Percentiles rank a stretch among this genome's conserved stretches.
Conservation (phyloP, 2,797 vertebrate genomes). For the Megalops cyprinoides region DNA sequence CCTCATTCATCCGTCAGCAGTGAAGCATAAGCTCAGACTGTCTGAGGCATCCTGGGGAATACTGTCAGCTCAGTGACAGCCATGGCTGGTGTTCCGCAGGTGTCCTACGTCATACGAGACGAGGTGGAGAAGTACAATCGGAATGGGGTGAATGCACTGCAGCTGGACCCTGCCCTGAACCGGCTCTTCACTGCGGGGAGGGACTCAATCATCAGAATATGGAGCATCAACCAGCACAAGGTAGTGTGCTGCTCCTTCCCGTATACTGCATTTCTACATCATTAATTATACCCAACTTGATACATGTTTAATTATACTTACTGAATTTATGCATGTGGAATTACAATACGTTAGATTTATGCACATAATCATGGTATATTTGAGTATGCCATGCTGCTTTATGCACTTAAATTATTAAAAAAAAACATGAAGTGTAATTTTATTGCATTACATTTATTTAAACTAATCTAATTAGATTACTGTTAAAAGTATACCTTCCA, state of each 20-base stretch:
- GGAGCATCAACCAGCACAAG: slow-evolving; percentile 99
- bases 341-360: too few species aligned
- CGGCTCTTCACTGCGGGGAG: slow-evolving; percentile 95
- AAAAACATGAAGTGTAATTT: too few species aligned
- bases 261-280: not conserved
- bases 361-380: too few species aligned
- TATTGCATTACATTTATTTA: not conserved
- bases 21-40: too few species aligned
- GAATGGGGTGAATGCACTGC: slow-evolving; percentile 95
- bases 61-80: too few species aligned
- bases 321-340: too few species aligned
- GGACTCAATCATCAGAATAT: slow-evolving; percentile 98
- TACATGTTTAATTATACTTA: too few species aligned
- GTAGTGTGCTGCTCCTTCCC: slow-evolving; percentile 59
- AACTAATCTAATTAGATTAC: not conserved
- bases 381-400: not conserved
- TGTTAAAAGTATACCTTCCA: not conserved
- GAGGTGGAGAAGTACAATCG: slow-evolving; percentile 98
- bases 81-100: slow-evolving; percentile 72
- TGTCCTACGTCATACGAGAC: slow-evolving; percentile 98
- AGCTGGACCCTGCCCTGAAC: slow-evolving; percentile 92
- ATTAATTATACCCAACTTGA: too few species aligned
- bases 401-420: not conserved
- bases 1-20: too few species aligned
- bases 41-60: too few species aligned